Percentiles rank a stretch among this genome's conserved stretches.
Conservation (phyloP, 2,113 vertebrate species). For the Amia ocellicauda region DNA sequence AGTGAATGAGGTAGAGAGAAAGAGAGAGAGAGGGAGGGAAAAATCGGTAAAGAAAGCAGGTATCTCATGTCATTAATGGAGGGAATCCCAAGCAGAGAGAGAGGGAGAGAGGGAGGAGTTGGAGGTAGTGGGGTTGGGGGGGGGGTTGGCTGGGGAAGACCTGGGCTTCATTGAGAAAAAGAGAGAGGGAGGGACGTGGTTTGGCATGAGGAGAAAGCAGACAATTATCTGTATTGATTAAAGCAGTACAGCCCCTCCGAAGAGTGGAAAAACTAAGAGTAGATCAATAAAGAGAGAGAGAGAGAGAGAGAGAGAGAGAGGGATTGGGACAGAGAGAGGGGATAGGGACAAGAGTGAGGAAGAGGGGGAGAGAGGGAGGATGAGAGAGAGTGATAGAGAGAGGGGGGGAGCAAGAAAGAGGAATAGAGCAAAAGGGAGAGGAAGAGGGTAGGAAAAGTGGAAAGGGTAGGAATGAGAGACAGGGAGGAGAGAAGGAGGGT, state of each 20-base stretch:
- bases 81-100: slow-evolving; percentile 58
- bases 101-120: slow-evolving; percentile 42
- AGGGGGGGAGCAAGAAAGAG: slow-evolving; percentile 14
- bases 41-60: slow-evolving; percentile 70
- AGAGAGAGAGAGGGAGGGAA: slow-evolving; percentile 33
- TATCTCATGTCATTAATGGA: slow-evolving; percentile 70
- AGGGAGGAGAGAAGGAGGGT: neutral
- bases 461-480: neutral
- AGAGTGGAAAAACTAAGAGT: slow-evolving; percentile 78
- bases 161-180: slow-evolving; percentile 71
- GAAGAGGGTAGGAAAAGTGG: neutral
- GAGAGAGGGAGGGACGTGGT: slow-evolving; percentile 52
- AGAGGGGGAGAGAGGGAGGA: slow-evolving; percentile 16
- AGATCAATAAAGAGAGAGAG: slow-evolving; percentile 70
- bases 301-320: slow-evolving; percentile 32
- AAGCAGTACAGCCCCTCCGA: slow-evolving; percentile 70
- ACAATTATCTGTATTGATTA: slow-evolving; percentile 84
- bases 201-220: slow-evolving; percentile 72
- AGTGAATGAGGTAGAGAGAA: slow-evolving; percentile 39
- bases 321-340: slow-evolving; percentile 15
- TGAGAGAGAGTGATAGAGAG: slow-evolving; percentile 32
- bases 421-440: slow-evolving; percentile 8
- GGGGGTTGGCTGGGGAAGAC: slow-evolving; percentile 58
- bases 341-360: slow-evolving; percentile 35
- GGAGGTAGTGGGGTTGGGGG: slow-evolving; percentile 26